Conservation (phyloP, 1,140 invertebrate species). For the Triops longicaudatus region DNA sequence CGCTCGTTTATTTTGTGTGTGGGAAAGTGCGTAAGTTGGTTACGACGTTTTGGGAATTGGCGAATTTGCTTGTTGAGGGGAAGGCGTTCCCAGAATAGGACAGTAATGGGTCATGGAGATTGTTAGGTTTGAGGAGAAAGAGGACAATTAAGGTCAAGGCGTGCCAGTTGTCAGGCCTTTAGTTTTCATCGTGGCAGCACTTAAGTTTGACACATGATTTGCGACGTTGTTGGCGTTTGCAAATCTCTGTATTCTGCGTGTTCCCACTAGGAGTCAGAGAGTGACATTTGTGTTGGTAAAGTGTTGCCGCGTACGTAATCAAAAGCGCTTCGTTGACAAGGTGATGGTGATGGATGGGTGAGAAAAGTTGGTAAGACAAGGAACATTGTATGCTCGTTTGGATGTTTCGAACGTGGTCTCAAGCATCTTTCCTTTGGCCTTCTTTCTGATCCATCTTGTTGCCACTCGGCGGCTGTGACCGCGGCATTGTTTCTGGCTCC, state of each 20-base stretch:
- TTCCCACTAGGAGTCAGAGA: too few relatives aligned
- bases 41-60: not conserved
- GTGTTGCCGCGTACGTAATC: not conserved
- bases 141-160: not conserved
- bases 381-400: not conserved
- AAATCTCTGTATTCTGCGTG: too few relatives aligned
- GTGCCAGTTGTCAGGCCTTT: not conserved
- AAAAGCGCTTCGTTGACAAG: not conserved
- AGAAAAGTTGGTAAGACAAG: not conserved
- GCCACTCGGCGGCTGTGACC: not conserved
- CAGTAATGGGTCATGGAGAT: not conserved
- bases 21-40: not conserved
- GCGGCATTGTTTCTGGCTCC: not conserved
- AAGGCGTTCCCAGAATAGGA: not conserved
- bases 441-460: not conserved
- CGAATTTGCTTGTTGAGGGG: too few relatives aligned
- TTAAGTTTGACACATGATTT: not conserved
- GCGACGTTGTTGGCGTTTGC: too few relatives aligned
- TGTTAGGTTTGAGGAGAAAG: not conserved
- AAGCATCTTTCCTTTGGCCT: not conserved
- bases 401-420: not conserved
- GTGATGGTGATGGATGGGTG: slow-evolving; percentile 1
- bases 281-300: not conserved
- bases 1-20: not conserved
- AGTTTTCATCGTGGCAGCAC: not conserved